These are phyloP conservation scores for Chiridota heheva DNA, from an alignment of 35 echinoderm and acorn worm species.

Conservation along the genomic window DNA sequence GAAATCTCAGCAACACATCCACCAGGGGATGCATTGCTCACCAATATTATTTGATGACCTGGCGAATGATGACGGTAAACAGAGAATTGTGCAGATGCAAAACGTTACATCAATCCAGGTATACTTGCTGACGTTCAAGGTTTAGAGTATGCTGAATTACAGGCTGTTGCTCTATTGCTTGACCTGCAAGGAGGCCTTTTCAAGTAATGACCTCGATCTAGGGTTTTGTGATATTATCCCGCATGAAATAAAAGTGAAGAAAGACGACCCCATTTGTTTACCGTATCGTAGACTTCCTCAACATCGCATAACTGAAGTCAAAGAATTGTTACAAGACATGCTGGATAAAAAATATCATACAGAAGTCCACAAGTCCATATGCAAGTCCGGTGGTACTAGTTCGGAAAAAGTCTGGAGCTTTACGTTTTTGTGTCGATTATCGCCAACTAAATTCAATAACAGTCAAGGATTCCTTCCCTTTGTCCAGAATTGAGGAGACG, in stretches of 20 bases:
- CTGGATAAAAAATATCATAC: neutral
- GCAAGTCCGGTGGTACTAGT: neutral
- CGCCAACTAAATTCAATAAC: neutral
- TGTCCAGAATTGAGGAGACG: neutral
- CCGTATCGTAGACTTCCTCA: slow-evolving; percentile 52
- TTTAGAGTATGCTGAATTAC: too few relatives aligned
- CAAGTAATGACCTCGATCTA: slow-evolving; percentile 20
- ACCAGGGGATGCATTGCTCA: too few relatives aligned
- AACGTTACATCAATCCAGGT: too few relatives aligned
- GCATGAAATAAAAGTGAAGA: slow-evolving; percentile 37
- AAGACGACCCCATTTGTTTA: slow-evolving; percentile 33
- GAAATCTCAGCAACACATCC: too few relatives aligned
- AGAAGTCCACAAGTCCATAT: neutral
- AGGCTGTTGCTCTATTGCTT: too few relatives aligned
- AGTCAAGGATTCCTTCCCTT: neutral
- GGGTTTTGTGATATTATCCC: slow-evolving; percentile 55
- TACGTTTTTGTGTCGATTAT: neutral
- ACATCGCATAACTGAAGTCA: neutral
- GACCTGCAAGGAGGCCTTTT: too few relatives aligned
- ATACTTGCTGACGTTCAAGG: too few relatives aligned
- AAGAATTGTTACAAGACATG: neutral
- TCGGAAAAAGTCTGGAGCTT: neutral
- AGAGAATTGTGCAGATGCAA: too few relatives aligned
- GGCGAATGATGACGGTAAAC: too few relatives aligned
- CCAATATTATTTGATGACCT: too few relatives aligned